These are phyloP conservation scores for Trinorchestia longiramus DNA, from an alignment of 1,140 invertebrate genomes.

Conservation along the genomic window DNA sequence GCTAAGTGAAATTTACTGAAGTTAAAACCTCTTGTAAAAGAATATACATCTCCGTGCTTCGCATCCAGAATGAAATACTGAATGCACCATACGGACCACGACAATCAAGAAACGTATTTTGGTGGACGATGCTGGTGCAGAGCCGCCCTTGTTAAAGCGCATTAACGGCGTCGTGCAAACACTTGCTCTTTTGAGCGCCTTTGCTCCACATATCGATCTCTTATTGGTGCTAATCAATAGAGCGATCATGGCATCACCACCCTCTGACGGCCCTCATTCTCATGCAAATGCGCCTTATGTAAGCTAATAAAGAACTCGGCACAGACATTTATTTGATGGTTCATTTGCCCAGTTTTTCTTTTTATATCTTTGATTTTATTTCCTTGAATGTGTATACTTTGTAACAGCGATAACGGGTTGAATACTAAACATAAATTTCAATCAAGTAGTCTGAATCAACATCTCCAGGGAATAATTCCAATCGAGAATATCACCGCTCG, in stretches of 20 bases:
- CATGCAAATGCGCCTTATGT: conserved; percentile 36
- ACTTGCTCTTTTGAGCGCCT: conserved; percentile 37
- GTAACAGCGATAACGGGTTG: not conserved
- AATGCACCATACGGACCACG: not conserved
- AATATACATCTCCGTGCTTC: no score
- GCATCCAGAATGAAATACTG: not conserved
- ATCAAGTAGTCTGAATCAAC: not conserved
- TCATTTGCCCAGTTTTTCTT: not conserved
- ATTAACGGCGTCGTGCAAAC: conserved; percentile 24
- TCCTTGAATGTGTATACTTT: not conserved
- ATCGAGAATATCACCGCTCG: not conserved
- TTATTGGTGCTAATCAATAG: conserved; percentile 11
- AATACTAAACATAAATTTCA: not conserved
- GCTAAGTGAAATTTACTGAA: not conserved
- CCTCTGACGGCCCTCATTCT: not conserved
- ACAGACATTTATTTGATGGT: conserved; percentile 15
- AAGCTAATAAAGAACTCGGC: conserved; percentile 16
- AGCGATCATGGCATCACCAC: not conserved
- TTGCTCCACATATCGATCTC: not conserved
- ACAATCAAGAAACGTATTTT: not conserved
- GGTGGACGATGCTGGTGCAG: not conserved
- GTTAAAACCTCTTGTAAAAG: not conserved
- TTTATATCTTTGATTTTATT: not conserved
- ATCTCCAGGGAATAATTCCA: not conserved
- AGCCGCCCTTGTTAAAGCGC: not conserved